A percentile compares a stretch with the other conserved stretches of the same genome.
Evolutionary conservation across 2,113 vertebrate species (phyloP).

Genomic region (human): GRCh38 chr16:26300501-26301000

Average conservation of each 20-base stretch:
- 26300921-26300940: neutral
- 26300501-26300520: neutral
- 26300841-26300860: neutral
- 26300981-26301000: neutral
- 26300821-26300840: too few relatives aligned
- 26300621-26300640: neutral
- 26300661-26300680: neutral
- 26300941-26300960: neutral
- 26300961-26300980: neutral
- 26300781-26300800: neutral
- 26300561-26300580: neutral
- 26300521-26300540: too few relatives aligned
- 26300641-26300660: neutral
- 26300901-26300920: neutral
- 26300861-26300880: neutral
- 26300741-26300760: neutral
- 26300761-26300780: neutral
- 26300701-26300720: neutral
- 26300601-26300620: neutral
- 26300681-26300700: neutral
- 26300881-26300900: neutral
- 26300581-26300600: neutral
- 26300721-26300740: neutral
- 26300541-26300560: neutral
- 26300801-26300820: too few relatives aligned